Evolutionary conservation across 2,113 vertebrate species (phyloP).

Genomic region (Hiodon tergisus): DNA sequence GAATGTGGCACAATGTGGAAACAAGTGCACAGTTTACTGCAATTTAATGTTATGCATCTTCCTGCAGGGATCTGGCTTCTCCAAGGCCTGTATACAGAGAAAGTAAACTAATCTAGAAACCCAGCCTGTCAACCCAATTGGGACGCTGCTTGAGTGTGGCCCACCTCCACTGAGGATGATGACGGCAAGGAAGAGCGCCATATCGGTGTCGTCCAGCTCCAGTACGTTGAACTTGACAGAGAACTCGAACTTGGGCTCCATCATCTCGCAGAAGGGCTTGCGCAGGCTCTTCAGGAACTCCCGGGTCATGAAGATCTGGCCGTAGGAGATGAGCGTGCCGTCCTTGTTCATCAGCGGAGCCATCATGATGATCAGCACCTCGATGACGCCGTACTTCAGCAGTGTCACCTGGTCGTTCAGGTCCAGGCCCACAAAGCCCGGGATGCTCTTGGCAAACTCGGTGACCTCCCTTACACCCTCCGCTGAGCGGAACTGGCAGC

Average conservation of each 20-base stretch:
- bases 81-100: too few relatives aligned
- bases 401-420: slow-evolving; percentile 97
- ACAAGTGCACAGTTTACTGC: background rate
- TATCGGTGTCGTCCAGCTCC: slow-evolving; percentile 95
- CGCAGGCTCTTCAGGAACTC: slow-evolving; percentile 96
- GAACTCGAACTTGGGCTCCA: slow-evolving; percentile 99
- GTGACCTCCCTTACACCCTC: slow-evolving; percentile 95
- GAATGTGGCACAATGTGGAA: too few relatives aligned
- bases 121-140: background rate
- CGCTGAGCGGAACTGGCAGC: slow-evolving; percentile 89
- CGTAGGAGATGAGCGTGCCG: slow-evolving; percentile 88
- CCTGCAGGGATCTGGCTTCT: too few relatives aligned
- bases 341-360: slow-evolving; percentile 98
- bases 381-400: slow-evolving; percentile 93
- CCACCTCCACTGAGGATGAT: slow-evolving; percentile 97
- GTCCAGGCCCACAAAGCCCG: slow-evolving; percentile 86
- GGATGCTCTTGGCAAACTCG: slow-evolving; percentile 95
- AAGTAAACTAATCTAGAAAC: background rate
- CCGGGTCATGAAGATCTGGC: slow-evolving; percentile 96
- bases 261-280: slow-evolving; percentile 92
- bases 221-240: slow-evolving; percentile 95
- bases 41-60: background rate
- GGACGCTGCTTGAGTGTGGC: slow-evolving; percentile 24
- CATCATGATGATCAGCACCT: slow-evolving; percentile 93
- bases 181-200: slow-evolving; percentile 95